Conservation (phyloP, 2,797 vertebrate genomes). For the Notoglanidium macrostoma region DNA sequence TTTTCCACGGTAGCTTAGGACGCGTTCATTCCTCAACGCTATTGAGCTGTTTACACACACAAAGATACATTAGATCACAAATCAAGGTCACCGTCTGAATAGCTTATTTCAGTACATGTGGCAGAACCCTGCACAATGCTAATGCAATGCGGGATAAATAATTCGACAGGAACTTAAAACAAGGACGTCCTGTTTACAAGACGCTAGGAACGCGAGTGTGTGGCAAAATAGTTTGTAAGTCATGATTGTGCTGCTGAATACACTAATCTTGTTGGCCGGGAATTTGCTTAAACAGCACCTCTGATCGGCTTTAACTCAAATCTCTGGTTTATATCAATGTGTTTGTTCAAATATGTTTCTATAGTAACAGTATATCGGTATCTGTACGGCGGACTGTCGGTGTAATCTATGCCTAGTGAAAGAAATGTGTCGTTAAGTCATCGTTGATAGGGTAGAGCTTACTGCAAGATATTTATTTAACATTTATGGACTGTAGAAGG, state of each 20-base stretch:
- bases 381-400: too few relatives aligned
- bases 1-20: constrained; percentile 32
- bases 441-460: background rate
- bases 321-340: background rate
- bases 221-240: background rate
- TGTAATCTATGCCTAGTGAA: too few relatives aligned
- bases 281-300: background rate
- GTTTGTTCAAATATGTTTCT: background rate
- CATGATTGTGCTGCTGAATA: background rate
- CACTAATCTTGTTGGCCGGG: background rate
- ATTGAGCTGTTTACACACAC: constrained; percentile 36
- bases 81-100: constrained; percentile 7
- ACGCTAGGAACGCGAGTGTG: background rate
- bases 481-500: background rate
- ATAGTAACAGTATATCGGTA: background rate
- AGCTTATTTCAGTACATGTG: background rate
- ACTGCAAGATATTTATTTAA: background rate
- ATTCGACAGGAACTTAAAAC: constrained; percentile 14
- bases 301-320: background rate
- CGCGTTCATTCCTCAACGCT: constrained; percentile 31
- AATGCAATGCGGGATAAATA: constrained; percentile 14
- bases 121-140: background rate
- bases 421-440: background rate
- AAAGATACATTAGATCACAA: background rate
- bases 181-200: constrained; percentile 4